phyloP scores from a whole-genome alignment of 2,888 invertebrate species.

The Yponomeuta malinellus region DNA sequence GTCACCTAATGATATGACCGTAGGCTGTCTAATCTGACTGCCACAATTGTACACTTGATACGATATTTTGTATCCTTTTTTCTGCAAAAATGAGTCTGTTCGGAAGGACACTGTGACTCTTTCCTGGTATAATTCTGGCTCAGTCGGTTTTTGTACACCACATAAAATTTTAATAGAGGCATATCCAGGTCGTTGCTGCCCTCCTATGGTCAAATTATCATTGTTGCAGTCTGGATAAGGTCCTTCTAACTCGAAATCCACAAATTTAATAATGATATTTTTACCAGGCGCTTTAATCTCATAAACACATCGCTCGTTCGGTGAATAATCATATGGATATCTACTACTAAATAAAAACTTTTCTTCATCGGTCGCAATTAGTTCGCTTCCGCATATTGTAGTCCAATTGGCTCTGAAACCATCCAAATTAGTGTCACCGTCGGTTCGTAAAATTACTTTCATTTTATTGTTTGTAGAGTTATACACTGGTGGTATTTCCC shows the following conservation, averaged over 20 bases:
- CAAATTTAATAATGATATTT: slow-evolving; percentile 73
- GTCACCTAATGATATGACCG: slow-evolving; percentile 67
- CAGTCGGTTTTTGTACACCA: slow-evolving; percentile 49
- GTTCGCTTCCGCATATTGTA: slow-evolving; percentile 82
- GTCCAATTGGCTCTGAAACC: slow-evolving; percentile 83
- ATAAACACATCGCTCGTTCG: slow-evolving; percentile 79
- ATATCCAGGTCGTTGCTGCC: slow-evolving; percentile 23
- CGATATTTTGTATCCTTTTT: slow-evolving; percentile 76
- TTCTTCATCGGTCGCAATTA: slow-evolving; percentile 65
- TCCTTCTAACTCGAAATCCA: slow-evolving; percentile 73
- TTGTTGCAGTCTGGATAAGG: slow-evolving; percentile 47
- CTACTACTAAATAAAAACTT: slow-evolving; percentile 82
- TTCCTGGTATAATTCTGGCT: slow-evolving; percentile 37
- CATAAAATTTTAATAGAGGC: slow-evolving; percentile 35
- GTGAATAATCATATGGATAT: slow-evolving; percentile 80
- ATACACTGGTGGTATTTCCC: slow-evolving; percentile 69
- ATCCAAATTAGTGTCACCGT: slow-evolving; percentile 78
- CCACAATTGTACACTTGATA: slow-evolving; percentile 83
- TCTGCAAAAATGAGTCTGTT: slow-evolving; percentile 73
- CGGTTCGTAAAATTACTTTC: slow-evolving; percentile 83
- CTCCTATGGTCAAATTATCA: slow-evolving; percentile 74
- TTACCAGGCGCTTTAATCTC: slow-evolving; percentile 67
- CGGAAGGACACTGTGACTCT: slow-evolving; percentile 66
- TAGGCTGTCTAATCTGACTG: slow-evolving; percentile 79
- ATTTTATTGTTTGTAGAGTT: slow-evolving; percentile 80